Conservation (phyloP, 2,113 vertebrate species). For the Bubalus kerabau region DNA sequence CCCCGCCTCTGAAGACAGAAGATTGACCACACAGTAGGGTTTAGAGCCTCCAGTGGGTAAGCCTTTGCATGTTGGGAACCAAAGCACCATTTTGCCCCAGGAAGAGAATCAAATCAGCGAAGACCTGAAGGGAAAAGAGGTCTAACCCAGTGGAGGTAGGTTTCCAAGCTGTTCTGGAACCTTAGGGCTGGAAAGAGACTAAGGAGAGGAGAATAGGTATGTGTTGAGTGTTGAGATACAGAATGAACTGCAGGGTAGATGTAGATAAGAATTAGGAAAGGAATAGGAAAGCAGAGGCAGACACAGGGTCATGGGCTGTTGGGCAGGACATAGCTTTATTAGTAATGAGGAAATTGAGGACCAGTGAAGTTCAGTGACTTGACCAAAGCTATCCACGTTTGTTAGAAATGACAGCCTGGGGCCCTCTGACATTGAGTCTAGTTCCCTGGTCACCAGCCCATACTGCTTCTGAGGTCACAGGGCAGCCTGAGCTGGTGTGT, state of each 20-base stretch:
- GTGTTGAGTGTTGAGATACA: background rate
- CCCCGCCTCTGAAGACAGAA: background rate
- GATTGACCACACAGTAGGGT: background rate
- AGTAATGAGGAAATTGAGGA: background rate
- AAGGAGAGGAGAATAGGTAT: background rate
- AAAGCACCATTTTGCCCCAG: background rate
- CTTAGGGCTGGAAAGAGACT: background rate
- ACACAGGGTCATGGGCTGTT: background rate
- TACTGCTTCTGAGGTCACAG: background rate
- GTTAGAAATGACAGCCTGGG: background rate
- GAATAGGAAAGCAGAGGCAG: background rate
- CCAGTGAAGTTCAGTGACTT: background rate
- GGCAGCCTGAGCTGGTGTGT: background rate
- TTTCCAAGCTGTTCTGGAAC: background rate
- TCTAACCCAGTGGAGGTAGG: background rate
- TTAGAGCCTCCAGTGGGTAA: background rate
- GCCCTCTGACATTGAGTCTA: background rate
- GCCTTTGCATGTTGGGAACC: background rate
- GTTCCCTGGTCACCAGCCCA: background rate
- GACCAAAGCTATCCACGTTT: background rate
- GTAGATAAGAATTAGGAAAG: background rate
- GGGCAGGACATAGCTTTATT: background rate
- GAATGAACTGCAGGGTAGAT: background rate
- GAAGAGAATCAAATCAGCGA: background rate
- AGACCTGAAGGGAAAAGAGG: background rate